A percentile compares a stretch with the other conserved stretches of the same genome.
Evolutionary conservation across 2,888 invertebrate genomes (phyloP).

Genomic region (Nomada hirtipes): DNA sequence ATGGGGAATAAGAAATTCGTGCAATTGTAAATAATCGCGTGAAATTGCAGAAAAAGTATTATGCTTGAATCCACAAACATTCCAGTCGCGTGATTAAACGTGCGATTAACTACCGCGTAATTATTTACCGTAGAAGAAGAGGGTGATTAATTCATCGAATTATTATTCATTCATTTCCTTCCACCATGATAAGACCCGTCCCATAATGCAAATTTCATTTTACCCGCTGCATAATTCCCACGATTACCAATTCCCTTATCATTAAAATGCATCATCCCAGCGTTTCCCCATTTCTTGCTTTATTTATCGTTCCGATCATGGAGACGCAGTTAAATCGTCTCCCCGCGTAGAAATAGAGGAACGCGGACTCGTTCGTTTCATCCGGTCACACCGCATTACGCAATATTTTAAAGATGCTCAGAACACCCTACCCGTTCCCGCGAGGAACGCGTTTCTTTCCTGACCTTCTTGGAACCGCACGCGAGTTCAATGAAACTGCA

Average conservation of each 20-base stretch:
- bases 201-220: slow-evolving; percentile 3
- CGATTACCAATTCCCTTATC: slow-evolving; percentile 11
- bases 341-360: slow-evolving; percentile 17
- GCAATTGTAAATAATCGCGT: no score
- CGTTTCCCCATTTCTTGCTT: neutral
- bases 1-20: no score
- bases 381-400: slow-evolving; percentile 41
- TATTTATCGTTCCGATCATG: slow-evolving; percentile 20
- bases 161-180: slow-evolving; percentile 7
- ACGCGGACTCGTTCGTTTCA: slow-evolving; percentile 16
- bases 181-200: neutral
- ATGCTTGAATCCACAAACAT: no score
- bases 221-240: slow-evolving; percentile 15
- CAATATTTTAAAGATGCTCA: slow-evolving; percentile 42
- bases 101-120: neutral
- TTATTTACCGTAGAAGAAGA: neutral
- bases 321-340: slow-evolving; percentile 4
- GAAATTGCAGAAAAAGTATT: no score
- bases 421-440: neutral
- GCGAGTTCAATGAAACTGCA: slow-evolving; percentile 19
- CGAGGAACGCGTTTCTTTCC: neutral
- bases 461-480: neutral
- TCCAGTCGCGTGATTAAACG: neutral
- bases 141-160: no score
- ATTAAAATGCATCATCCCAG: slow-evolving; percentile 15